Percentiles rank a stretch among this genome's conserved stretches.
These are phyloP conservation scores for Aphelinus atriplicis DNA, from an alignment of 1,140 invertebrate species.

Conservation along the genomic window DNA sequence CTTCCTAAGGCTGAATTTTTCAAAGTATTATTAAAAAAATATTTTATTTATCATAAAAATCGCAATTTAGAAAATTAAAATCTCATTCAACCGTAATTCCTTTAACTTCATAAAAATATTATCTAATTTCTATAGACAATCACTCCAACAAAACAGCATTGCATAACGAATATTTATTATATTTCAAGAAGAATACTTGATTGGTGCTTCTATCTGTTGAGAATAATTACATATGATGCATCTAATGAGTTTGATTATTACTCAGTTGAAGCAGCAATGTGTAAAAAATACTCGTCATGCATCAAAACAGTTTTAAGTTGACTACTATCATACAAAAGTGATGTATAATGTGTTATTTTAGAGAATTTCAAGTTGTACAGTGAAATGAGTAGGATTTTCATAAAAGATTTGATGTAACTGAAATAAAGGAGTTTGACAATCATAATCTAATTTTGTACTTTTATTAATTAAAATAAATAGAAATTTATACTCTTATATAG, in stretches of 20 bases:
- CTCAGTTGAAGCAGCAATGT: conserved; percentile 6
- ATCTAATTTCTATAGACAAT: conserved; percentile 28
- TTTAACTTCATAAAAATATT: conserved; percentile 33
- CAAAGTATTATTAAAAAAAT: conserved; percentile 36
- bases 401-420: conserved; percentile 28
- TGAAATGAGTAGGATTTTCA: conserved; percentile 34
- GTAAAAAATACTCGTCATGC: conserved; percentile 30
- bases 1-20: conserved; percentile 28
- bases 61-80: conserved; percentile 33
- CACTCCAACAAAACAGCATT: conserved; percentile 27
- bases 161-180: conserved; percentile 32
- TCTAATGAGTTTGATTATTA: conserved; percentile 19
- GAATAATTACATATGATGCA: background rate
- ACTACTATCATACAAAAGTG: conserved; percentile 24
- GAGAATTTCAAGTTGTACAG: conserved; percentile 27
- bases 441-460: conserved; percentile 43
- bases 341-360: conserved; percentile 6
- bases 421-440: conserved; percentile 35
- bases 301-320: conserved; percentile 12
- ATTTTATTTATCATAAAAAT: conserved; percentile 30
- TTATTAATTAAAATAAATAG: conserved; percentile 43
- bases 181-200: conserved; percentile 13
- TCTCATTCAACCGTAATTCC: conserved; percentile 11
- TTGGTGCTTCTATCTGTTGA: conserved; percentile 13
- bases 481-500: conserved; percentile 37